Evolutionary conservation across 2,797 vertebrate species (phyloP).

Genomic region (Pipistrellus pipistrellus): DNA sequence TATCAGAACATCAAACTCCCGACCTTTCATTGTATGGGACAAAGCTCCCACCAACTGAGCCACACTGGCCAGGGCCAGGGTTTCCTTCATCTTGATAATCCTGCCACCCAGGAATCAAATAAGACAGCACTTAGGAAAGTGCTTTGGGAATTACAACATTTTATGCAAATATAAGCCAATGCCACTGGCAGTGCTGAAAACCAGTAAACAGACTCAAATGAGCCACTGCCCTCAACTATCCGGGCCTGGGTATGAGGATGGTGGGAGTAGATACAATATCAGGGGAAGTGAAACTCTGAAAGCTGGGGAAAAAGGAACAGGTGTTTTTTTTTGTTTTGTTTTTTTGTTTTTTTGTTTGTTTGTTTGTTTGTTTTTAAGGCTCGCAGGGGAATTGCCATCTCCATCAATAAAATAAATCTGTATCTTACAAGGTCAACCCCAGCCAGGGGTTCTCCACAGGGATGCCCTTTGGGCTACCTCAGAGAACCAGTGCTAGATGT

Average conservation of each 20-base stretch:
- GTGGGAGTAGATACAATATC: background rate
- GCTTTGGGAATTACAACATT: background rate
- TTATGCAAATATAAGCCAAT: background rate
- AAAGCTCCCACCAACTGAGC: background rate
- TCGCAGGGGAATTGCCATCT: background rate
- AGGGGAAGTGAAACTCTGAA: constrained; percentile 63
- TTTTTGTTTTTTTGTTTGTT: no score
- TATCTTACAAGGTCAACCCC: background rate
- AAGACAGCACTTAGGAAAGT: background rate
- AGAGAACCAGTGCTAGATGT: background rate
- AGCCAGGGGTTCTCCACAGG: background rate
- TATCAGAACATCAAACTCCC: background rate
- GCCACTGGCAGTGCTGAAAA: background rate
- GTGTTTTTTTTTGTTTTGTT: no score
- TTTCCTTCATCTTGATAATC: background rate
- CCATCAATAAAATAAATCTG: background rate
- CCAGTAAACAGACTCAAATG: no score
- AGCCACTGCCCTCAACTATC: background rate
- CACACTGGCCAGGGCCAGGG: background rate
- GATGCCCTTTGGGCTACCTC: background rate
- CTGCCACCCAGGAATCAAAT: background rate
- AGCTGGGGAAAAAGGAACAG: background rate
- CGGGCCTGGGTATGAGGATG: background rate
- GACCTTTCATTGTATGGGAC: background rate
- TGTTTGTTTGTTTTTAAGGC: constrained; percentile 62